Percentiles rank a stretch among this genome's conserved stretches.
Evolutionary conservation across 37 sponge, comb jelly and placozoan genomes (phyloP).

Genomic region (Ianthella basta): DNA sequence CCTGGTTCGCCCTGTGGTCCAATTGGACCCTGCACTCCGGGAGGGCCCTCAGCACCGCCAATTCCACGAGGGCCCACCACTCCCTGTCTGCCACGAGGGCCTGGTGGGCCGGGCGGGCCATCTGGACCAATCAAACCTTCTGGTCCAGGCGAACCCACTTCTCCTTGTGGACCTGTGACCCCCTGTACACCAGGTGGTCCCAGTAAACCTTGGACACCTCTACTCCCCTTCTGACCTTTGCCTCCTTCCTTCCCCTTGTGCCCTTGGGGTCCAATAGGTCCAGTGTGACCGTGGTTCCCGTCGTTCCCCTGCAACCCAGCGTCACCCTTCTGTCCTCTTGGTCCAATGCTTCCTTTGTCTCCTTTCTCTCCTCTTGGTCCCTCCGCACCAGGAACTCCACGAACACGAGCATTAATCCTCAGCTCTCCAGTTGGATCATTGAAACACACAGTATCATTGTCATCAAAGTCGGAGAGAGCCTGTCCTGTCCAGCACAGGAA

Average conservation of each 20-base stretch:
- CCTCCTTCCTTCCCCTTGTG: neutral
- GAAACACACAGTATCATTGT: too few species aligned
- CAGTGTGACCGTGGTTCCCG: neutral
- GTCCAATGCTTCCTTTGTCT: conserved; percentile 8
- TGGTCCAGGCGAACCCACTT: conserved; percentile 92
- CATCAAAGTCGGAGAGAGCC: too few species aligned
- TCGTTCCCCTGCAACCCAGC: neutral
- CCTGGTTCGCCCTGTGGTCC: conserved; percentile 17
- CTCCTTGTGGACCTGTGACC: conserved; percentile 89
- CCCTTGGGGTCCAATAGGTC: conserved; percentile 28
- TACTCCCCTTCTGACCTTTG: neutral
- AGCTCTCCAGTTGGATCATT: too few species aligned
- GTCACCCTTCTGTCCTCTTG: conserved; percentile 2
- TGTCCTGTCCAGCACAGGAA: too few species aligned
- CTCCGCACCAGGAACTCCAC: neutral
- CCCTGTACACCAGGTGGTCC: conserved; percentile 28
- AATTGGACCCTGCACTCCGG: conserved; percentile 1
- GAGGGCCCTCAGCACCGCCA: neutral
- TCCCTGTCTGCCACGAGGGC: neutral
- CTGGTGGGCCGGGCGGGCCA: neutral
- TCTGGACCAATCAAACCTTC: conserved; percentile 76
- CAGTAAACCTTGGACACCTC: conserved; percentile 26
- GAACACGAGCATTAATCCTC: too few species aligned
- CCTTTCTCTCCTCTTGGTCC: neutral
- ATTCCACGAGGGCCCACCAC: neutral